Percentiles rank a stretch among this genome's conserved stretches.
Conservation (phyloP, 2,797 vertebrate species). For the Pterois miles region DNA sequence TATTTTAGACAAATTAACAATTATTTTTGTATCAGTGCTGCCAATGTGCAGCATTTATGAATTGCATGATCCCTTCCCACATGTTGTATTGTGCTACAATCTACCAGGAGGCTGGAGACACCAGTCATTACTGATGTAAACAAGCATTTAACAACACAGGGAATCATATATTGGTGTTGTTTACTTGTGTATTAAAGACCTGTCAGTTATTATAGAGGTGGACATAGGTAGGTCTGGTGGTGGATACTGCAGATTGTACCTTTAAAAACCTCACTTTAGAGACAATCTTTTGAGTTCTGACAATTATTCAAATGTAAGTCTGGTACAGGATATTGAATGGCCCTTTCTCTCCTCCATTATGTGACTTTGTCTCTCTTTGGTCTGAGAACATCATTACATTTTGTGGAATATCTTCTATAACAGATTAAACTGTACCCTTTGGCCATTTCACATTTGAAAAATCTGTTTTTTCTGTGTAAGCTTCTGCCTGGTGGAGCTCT, state of each 20-base stretch:
- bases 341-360: background rate
- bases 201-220: background rate
- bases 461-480: background rate
- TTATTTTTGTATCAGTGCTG: background rate
- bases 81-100: background rate
- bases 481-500: background rate
- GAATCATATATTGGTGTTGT: background rate
- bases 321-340: background rate
- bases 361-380: background rate
- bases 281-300: background rate
- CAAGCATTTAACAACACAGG: background rate
- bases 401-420: background rate
- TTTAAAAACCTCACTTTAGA: background rate
- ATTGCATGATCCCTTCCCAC: conserved; percentile 5
- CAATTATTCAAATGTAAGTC: background rate
- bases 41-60: conserved; percentile 9
- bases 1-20: background rate
- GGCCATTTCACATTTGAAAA: background rate
- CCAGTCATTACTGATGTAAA: background rate
- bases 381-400: background rate
- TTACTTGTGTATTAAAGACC: background rate
- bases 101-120: conserved; percentile 5
- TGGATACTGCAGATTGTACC: background rate
- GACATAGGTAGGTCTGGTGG: background rate
- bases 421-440: background rate